Evolutionary conservation across 2,113 vertebrate species (phyloP).

Genomic region (Noturus placidus): DNA sequence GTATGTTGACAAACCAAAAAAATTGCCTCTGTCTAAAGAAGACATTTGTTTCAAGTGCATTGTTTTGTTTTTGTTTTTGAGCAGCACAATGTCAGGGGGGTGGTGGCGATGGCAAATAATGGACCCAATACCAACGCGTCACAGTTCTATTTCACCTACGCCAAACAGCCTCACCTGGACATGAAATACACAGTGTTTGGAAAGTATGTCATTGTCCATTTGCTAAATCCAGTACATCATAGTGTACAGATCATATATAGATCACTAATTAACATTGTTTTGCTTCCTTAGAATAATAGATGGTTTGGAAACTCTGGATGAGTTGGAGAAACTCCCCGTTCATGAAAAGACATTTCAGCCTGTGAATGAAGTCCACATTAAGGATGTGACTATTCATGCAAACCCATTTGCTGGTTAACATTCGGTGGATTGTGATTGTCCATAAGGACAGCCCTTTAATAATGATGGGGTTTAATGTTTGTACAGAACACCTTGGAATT

Average conservation of each 20-base stretch:
- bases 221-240: not conserved
- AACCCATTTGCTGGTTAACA: conserved; percentile 89
- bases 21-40: not conserved
- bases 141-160: conserved; percentile 96
- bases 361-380: conserved; percentile 88
- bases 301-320: conserved; percentile 92
- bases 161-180: conserved; percentile 94
- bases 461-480: not conserved
- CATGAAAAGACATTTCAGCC: conserved; percentile 96
- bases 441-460: not conserved
- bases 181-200: conserved; percentile 99
- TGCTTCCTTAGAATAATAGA: conserved; percentile 85
- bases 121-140: conserved; percentile 94
- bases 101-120: conserved; percentile 96
- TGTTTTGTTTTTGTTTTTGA: conserved; percentile 47
- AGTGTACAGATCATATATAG: not conserved
- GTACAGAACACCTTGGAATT: not conserved
- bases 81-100: conserved; percentile 93
- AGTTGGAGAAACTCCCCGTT: conserved; percentile 93
- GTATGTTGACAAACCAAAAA: conserved; percentile 65
- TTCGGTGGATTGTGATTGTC: not conserved
- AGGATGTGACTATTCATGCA: conserved; percentile 91
- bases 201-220: conserved; percentile 78
- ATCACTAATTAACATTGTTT: conserved; percentile 24
- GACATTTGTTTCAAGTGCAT: not conserved